These are phyloP conservation scores for Epirrita christyi DNA, from an alignment of 2,888 invertebrate species.

Conservation along the genomic window DNA sequence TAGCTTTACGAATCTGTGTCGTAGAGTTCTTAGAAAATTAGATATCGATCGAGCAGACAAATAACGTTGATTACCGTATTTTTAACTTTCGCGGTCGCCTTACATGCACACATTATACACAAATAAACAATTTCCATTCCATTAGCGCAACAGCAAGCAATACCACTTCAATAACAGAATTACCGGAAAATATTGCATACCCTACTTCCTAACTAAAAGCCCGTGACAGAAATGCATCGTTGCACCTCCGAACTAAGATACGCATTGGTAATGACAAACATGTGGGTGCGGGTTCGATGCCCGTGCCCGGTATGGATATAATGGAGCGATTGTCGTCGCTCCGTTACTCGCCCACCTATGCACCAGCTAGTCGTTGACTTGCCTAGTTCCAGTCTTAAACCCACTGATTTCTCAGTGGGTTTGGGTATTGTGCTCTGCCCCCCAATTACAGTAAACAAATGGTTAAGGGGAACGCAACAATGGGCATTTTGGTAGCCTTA, in stretches of 20 bases:
- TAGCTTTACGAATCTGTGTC: too few species aligned
- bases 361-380: constrained; percentile 40
- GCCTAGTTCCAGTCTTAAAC: constrained; percentile 21
- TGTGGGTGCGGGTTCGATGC: constrained; percentile 77
- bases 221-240: constrained; percentile 22
- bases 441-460: too few species aligned
- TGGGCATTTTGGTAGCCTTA: too few species aligned
- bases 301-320: constrained; percentile 64
- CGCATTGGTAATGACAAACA: constrained; percentile 50
- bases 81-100: too few species aligned
- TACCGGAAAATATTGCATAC: constrained; percentile 18
- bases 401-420: constrained; percentile 2
- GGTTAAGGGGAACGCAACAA: too few species aligned
- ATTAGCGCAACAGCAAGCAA: constrained; percentile 5
- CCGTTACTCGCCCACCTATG: constrained; percentile 63
- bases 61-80: constrained; percentile 2
- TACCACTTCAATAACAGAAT: constrained; percentile 14
- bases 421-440: constrained; percentile 15
- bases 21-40: too few species aligned
- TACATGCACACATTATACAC: too few species aligned
- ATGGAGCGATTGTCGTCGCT: constrained; percentile 67
- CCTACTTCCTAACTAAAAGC: constrained; percentile 12
- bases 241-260: constrained; percentile 18
- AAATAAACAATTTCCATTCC: constrained; percentile 1
- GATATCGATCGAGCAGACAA: constrained; percentile 10